Base-by-base conservation (phyloP, 2,113 vertebrate genomes). In the Mola mola region DNA sequence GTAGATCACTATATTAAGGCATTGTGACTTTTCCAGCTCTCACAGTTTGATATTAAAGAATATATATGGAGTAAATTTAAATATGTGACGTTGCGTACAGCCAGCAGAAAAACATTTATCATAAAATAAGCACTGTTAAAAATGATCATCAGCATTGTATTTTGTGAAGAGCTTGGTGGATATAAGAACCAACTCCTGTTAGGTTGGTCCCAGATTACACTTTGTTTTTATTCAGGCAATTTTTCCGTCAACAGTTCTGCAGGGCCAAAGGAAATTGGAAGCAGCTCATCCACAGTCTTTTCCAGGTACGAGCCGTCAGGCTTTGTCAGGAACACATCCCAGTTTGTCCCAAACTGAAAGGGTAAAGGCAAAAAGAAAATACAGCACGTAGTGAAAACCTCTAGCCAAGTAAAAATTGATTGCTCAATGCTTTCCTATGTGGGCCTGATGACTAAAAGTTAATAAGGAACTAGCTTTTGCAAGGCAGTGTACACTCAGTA, bases 241-340 rank as follows among this genome's bases (percentile, higher is more conserved):
- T 78, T 81, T 47, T 76, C 87, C 84, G 80, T 90, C 60, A 82
- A 76, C 53, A 98, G 86, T 47, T 94, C 87, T 4, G 95, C 86
- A 0, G 95, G 95, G 12, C 95, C 93, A 0, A 98, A 98, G 12
- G 95, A 95, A 34, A 43, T n/a, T 0, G 96, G 96, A 36, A 97
- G 91, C 19, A 98, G 85, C 42, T 96, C 91, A 1, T 87, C 86
- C 28, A 97, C 87, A 0, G 79, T 93, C 87, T 76, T 94, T 53
- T 89, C 75, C 0, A 81, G 5, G 1, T 91, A 93, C 0, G 92
- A 85, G 2, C 94, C 93, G 0, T 96, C 94, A 0, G 90, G 57
- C 69, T 95, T 96, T 36, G 95, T 89, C 83, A 97, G 75, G 72
- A 93, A 95, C 57, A 97, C 75, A 0, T 90, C 89, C 94, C 94